phyloP scores from a whole-genome alignment of 2,888 invertebrate genomes.

The Caradrina clavipalpis region DNA sequence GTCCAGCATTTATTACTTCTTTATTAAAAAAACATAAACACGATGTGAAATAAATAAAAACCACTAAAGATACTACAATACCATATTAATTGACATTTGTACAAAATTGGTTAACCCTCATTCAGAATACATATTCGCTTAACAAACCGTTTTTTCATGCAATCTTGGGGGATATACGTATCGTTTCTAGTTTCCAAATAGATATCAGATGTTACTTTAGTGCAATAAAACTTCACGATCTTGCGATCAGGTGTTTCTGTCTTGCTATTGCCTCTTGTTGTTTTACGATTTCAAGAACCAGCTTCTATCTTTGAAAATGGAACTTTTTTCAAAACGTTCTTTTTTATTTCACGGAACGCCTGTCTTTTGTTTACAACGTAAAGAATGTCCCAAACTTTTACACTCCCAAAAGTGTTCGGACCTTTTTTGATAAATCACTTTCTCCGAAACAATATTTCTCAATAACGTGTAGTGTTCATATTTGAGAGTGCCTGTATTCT shows the following conservation, averaged over 20 bases:
- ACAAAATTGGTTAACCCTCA: background rate
- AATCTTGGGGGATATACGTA: background rate
- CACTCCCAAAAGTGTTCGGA: conserved; percentile 39
- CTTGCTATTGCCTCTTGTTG: conserved; percentile 32
- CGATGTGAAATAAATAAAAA: too few species aligned
- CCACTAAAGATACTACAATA: too few species aligned
- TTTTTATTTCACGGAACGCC: conserved; percentile 28
- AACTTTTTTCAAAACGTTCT: conserved; percentile 17
- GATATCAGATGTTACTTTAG: conserved; percentile 34
- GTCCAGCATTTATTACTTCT: too few species aligned
- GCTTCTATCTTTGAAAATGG: conserved; percentile 24
- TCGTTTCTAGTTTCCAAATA: conserved; percentile 17
- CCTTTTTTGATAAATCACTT: conserved; percentile 57
- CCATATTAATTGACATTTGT: too few species aligned
- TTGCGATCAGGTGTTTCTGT: conserved; percentile 55
- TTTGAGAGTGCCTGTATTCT: conserved; percentile 45
- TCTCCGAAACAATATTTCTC: conserved; percentile 41
- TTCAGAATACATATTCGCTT: background rate
- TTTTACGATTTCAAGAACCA: conserved; percentile 49
- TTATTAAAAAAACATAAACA: too few species aligned
- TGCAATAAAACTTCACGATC: conserved; percentile 61
- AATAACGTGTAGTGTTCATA: conserved; percentile 52
- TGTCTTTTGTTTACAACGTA: conserved; percentile 35
- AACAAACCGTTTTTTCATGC: background rate
- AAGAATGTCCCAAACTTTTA: conserved; percentile 48